phyloP scores from a whole-genome alignment of 2,888 invertebrate species.

The Cataglyphis cursor region DNA sequence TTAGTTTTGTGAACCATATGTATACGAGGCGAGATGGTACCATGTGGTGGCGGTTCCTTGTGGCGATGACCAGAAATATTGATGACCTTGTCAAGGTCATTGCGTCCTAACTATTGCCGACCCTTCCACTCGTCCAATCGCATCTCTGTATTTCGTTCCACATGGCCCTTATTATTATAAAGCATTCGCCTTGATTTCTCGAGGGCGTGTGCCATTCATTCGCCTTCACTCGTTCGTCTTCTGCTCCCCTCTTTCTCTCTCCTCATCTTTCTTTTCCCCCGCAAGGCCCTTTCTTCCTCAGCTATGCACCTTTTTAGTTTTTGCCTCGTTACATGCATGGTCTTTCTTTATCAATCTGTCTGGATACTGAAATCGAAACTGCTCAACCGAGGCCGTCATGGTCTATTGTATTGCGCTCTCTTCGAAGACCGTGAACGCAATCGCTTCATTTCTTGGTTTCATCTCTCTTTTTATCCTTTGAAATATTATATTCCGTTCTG shows the following conservation, averaged over 20 bases:
- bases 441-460: slow-evolving; percentile 59
- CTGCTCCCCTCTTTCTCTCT: slow-evolving; percentile 42
- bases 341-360: slow-evolving; percentile 65
- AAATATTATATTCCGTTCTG: slow-evolving; percentile 17
- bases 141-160: slow-evolving; percentile 61
- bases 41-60: slow-evolving; percentile 81
- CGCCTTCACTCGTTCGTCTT: slow-evolving; percentile 72
- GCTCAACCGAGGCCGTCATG: slow-evolving; percentile 72
- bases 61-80: slow-evolving; percentile 83
- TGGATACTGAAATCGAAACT: slow-evolving; percentile 76
- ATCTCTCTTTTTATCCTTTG: slow-evolving; percentile 24
- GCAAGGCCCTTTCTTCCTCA: slow-evolving; percentile 43
- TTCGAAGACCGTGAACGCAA: slow-evolving; percentile 55
- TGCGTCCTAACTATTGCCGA: slow-evolving; percentile 79
- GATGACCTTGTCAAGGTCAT: slow-evolving; percentile 86
- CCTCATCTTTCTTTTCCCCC: slow-evolving; percentile 9
- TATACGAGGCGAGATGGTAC: slow-evolving; percentile 49
- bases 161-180: slow-evolving; percentile 81
- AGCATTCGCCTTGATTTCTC: slow-evolving; percentile 79
- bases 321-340: slow-evolving; percentile 71
- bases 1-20: slow-evolving; percentile 14
- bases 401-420: slow-evolving; percentile 65
- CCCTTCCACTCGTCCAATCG: slow-evolving; percentile 69
- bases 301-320: slow-evolving; percentile 65
- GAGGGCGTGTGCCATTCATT: slow-evolving; percentile 79